These are phyloP conservation scores for Clarias gariepinus DNA, from an alignment of 2,113 vertebrate genomes.

Conservation along the genomic window DNA sequence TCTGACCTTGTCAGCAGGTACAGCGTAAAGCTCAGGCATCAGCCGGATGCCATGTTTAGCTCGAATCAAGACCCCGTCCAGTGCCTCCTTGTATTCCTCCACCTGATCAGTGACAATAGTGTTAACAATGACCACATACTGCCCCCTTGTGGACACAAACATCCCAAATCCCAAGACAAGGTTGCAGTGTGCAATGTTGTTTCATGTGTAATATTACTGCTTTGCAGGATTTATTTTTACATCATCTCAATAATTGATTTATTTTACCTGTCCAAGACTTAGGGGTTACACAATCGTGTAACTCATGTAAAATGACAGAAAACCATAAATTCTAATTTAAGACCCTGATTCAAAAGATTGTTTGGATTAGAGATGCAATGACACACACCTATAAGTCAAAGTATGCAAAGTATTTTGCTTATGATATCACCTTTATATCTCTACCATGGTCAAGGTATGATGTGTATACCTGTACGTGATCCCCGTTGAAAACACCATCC, in stretches of 20 bases:
- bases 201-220: neutral
- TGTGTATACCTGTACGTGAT: conserved; percentile 84
- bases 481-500: conserved; percentile 88
- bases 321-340: neutral
- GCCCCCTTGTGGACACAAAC: conserved; percentile 19
- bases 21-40: conserved; percentile 91
- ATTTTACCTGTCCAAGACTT: neutral
- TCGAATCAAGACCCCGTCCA: conserved; percentile 90
- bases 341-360: neutral
- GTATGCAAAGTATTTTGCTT: neutral
- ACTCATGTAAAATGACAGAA: neutral
- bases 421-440: neutral
- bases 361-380: neutral
- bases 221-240: neutral
- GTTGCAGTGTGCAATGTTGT: neutral
- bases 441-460: neutral
- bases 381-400: neutral
- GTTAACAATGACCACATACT: conserved; percentile 6
- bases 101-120: conserved; percentile 71
- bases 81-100: conserved; percentile 91
- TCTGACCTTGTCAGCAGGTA: conserved; percentile 87
- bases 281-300: neutral
- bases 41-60: conserved; percentile 88
- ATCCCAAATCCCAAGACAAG: neutral
- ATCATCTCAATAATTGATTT: neutral